A percentile compares a stretch with the other conserved stretches of the same genome.
These are phyloP conservation scores for Drosophila arawakana DNA, from an alignment of 1,140 invertebrate genomes.

Conservation along the genomic window DNA sequence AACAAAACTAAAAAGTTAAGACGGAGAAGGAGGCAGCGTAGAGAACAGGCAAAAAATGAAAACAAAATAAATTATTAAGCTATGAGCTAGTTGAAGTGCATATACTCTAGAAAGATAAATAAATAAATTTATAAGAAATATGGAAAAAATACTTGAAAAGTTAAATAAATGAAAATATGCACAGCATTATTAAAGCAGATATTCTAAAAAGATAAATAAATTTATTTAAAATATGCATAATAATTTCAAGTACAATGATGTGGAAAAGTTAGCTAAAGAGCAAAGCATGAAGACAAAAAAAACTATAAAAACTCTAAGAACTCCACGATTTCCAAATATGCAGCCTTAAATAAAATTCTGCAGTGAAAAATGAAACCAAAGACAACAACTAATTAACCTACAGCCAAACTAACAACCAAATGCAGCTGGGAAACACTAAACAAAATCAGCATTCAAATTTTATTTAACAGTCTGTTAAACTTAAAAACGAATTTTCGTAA, in stretches of 20 bases:
- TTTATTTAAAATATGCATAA: too few species aligned
- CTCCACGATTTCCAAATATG: neutral
- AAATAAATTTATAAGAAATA: neutral
- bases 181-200: too few species aligned
- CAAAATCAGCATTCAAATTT: neutral
- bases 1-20: constrained; percentile 49
- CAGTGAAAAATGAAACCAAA: neutral
- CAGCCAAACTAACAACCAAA: neutral
- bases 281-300: too few species aligned
- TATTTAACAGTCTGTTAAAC: too few species aligned
- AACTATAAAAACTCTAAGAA: too few species aligned
- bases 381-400: constrained; percentile 1
- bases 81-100: neutral
- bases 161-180: too few species aligned
- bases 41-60: constrained; percentile 49
- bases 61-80: constrained; percentile 29
- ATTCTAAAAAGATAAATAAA: too few species aligned
- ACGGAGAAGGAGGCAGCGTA: neutral
- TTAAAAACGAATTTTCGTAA: neutral
- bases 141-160: too few species aligned
- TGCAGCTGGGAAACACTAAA: neutral
- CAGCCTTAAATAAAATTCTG: neutral
- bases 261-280: too few species aligned
- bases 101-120: constrained; percentile 25
- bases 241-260: too few species aligned